Percentiles rank a stretch among this genome's conserved stretches.
These are phyloP conservation scores for Ligdia adustata DNA, from an alignment of 2,888 invertebrate species.

Conservation along the genomic window DNA sequence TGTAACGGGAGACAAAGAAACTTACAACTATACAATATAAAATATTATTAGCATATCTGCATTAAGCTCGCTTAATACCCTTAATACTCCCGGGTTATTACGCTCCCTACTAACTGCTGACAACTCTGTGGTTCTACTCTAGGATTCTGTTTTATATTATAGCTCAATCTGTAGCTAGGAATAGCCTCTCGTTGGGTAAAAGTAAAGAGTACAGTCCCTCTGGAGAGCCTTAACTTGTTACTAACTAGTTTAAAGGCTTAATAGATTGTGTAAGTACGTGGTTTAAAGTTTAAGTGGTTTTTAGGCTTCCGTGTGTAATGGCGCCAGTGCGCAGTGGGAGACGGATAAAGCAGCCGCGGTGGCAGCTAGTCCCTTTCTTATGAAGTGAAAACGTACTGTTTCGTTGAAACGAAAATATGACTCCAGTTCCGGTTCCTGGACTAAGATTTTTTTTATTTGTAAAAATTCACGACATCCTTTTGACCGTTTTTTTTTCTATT, in stretches of 20 bases:
- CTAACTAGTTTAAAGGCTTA: constrained; percentile 1
- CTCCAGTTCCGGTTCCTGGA: no score
- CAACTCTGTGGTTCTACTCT: neutral
- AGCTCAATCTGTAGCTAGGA: neutral
- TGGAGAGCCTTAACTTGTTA: constrained; percentile 1
- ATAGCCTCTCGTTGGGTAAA: neutral
- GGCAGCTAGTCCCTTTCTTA: no score
- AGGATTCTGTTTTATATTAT: constrained; percentile 15
- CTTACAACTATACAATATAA: constrained; percentile 29
- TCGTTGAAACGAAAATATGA: no score
- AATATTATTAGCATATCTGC: constrained; percentile 33
- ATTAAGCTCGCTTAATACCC: constrained; percentile 32
- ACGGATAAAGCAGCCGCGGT: no score
- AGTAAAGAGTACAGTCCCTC: neutral
- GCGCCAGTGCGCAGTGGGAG: no score
- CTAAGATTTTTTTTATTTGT: no score
- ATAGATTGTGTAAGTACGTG: neutral
- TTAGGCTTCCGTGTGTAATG: no score
- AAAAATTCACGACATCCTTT: no score
- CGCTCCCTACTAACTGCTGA: neutral
- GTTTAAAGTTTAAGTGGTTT: neutral
- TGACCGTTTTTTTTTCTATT: no score
- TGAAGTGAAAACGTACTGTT: no score
- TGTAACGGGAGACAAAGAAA: constrained; percentile 24
- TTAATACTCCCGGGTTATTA: constrained; percentile 18